Percentiles rank a stretch among this genome's conserved stretches.
Conservation (phyloP, 2,888 invertebrate genomes). For the Syrphus vitripennis region DNA sequence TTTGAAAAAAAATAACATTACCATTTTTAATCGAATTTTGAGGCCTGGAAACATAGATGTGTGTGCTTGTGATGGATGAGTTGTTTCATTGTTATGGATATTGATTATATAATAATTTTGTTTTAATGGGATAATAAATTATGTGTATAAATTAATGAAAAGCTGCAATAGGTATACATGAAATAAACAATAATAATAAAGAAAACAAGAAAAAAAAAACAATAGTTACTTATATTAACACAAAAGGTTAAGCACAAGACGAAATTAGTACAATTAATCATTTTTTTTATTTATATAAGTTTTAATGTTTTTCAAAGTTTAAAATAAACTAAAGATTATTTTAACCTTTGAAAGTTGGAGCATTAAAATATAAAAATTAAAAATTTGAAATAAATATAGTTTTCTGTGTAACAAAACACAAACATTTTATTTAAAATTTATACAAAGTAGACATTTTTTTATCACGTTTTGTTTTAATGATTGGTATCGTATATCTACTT, state of each 20-base stretch:
- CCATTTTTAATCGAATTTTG: conserved; percentile 59
- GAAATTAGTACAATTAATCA: conserved; percentile 50
- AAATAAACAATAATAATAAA: conserved; percentile 15
- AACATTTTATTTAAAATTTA: too few relatives aligned
- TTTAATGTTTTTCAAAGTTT: not conserved
- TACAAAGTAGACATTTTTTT: too few relatives aligned
- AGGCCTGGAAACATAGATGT: conserved; percentile 68
- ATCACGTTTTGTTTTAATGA: too few relatives aligned
- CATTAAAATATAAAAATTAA: too few relatives aligned
- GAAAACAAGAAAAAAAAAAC: conserved; percentile 7
- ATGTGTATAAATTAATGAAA: conserved; percentile 59
- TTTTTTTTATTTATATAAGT: not conserved
- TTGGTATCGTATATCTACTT: too few relatives aligned
- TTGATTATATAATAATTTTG: conserved; percentile 19
- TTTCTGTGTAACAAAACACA: too few relatives aligned
- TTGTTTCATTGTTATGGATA: conserved; percentile 55
- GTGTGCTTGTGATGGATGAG: conserved; percentile 69
- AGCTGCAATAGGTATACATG: conserved; percentile 52
- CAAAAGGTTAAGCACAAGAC: conserved; percentile 64
- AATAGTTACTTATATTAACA: conserved; percentile 52
- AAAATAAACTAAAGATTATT: not conserved
- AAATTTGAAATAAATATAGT: too few relatives aligned
- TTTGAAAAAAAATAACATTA: conserved; percentile 52
- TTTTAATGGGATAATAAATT: conserved; percentile 38
- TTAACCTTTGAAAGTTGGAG: too few relatives aligned